Base-by-base conservation (phyloP, 2,888 invertebrate species). In the Odontomyia ornata region DNA sequence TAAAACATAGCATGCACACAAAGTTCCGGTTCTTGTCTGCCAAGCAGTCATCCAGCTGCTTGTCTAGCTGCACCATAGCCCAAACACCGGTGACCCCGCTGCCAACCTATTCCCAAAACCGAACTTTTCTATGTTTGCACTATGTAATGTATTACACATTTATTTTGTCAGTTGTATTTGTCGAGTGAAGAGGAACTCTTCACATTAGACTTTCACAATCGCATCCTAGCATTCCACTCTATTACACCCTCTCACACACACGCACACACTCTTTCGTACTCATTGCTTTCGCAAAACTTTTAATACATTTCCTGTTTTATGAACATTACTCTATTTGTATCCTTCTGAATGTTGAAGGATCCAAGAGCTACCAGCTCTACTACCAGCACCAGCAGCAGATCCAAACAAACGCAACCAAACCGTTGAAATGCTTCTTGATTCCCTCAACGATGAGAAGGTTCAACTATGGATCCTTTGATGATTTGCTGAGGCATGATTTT, bases 241-340 rank as follows among this genome's bases (percentile, higher is more conserved):
- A 18, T 43, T 67, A 67, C n/a, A 67, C 36, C 3, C 9, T 36
- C 36, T 36, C 36, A 3, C 36, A 43, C 23, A n/a, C n/a, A n/a
- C n/a, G n/a, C n/a, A n/a, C n/a, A n/a, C n/a, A n/a, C n/a, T n/a
- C n/a, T n/a, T n/a, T n/a, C n/a, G n/a, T n/a, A n/a, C n/a, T n/a
- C n/a, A n/a, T n/a, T n/a, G n/a, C n/a, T n/a, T n/a, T 64, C 13
- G 21, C 2, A 67, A 67, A 67, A 67, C 43, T 67, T 43, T 65
- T 65, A 65, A 65, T 65, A 65, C 65, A 65, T 65, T 30, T 65
- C 65, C 65, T 65, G 65, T 65, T 65, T 65, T 65, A 65, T 65
- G 36, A 23, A 28, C 65, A 21, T 65, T 60, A 21, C 23, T 21
- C 60, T 23, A 60, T 60, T 60, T 23, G 25, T 21, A 23, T 11